These are phyloP conservation scores for Squalus acanthias DNA, from an alignment of 2,797 vertebrate genomes.

Conservation along the genomic window DNA sequence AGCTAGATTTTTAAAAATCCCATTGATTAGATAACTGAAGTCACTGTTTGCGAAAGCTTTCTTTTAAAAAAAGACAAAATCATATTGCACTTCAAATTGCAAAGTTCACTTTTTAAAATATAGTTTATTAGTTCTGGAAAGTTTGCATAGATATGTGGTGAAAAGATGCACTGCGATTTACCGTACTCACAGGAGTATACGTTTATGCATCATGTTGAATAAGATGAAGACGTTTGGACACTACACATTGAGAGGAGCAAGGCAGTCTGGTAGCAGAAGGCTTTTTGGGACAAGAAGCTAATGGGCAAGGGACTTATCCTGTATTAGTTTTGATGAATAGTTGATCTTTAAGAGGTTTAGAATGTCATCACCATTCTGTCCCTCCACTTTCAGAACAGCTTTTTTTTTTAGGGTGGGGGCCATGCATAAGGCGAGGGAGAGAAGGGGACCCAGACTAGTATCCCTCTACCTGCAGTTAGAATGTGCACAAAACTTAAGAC, in stretches of 20 bases:
- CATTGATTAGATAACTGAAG: neutral
- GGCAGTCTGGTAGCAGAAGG: constrained; percentile 27
- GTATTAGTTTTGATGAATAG: neutral
- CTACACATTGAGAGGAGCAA: neutral
- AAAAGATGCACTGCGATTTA: constrained; percentile 20
- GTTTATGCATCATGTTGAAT: constrained; percentile 15
- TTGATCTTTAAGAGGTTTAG: neutral
- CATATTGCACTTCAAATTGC: constrained; percentile 31
- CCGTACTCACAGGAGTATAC: constrained; percentile 5
- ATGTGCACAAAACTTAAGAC: neutral
- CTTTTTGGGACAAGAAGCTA: neutral
- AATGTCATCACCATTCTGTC: neutral
- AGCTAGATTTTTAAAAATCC: neutral
- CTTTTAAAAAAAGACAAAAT: constrained; percentile 18
- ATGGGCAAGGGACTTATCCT: neutral
- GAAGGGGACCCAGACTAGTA: neutral
- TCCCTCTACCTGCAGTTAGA: neutral
- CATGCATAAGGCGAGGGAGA: neutral
- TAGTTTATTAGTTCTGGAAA: constrained; percentile 26
- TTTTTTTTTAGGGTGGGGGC: neutral
- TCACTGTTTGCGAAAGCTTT: neutral
- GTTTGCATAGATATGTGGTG: constrained; percentile 31
- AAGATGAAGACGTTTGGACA: neutral
- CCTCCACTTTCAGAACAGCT: neutral
- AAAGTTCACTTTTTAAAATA: constrained; percentile 31